Percentiles rank a stretch among this genome's conserved stretches.
Conservation (phyloP, 2,797 vertebrate species). For the Falco concolor region DNA sequence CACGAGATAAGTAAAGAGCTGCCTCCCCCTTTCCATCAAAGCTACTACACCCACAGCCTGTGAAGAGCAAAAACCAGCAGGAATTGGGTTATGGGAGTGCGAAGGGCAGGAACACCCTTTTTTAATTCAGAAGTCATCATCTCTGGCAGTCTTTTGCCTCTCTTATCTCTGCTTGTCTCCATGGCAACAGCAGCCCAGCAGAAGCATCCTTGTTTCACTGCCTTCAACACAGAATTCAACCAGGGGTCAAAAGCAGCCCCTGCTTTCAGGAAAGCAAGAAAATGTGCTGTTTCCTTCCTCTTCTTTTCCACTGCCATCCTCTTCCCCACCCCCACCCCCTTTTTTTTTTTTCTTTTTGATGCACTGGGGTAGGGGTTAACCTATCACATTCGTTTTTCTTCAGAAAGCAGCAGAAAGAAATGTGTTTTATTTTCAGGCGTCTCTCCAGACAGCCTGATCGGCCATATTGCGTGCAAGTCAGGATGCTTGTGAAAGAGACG, state of each 20-base stretch:
- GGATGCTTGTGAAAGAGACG: not conserved
- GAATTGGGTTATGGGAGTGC: not conserved
- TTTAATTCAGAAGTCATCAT: conserved; percentile 65
- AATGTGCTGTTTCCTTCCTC: not conserved
- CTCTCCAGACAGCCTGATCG: not conserved
- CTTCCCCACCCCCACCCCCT: rapidly evolving
- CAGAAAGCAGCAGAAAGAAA: not conserved
- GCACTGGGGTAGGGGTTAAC: not conserved
- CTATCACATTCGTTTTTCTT: not conserved
- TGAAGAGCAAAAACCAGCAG: not conserved
- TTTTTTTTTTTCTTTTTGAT: not conserved
- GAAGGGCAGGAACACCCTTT: conserved; percentile 9
- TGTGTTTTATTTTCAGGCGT: not conserved
- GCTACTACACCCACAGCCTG: not conserved
- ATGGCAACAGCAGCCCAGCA: conserved; percentile 69
- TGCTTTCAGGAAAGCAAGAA: not conserved
- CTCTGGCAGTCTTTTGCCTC: conserved; percentile 65
- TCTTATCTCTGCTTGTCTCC: conserved; percentile 73
- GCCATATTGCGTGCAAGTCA: rapidly evolving
- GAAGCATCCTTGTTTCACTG: conserved; percentile 7
- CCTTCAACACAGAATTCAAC: conserved; percentile 33
- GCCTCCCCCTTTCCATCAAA: not conserved
- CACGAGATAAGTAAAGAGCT: not conserved
- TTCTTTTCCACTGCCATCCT: not conserved
- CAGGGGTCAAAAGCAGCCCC: conserved; percentile 39